Evolutionary conservation across 1,140 invertebrate genomes (phyloP), one percentile per base, ranked within the genome.

Genomic region (Potamilus streckersoni): DNA sequence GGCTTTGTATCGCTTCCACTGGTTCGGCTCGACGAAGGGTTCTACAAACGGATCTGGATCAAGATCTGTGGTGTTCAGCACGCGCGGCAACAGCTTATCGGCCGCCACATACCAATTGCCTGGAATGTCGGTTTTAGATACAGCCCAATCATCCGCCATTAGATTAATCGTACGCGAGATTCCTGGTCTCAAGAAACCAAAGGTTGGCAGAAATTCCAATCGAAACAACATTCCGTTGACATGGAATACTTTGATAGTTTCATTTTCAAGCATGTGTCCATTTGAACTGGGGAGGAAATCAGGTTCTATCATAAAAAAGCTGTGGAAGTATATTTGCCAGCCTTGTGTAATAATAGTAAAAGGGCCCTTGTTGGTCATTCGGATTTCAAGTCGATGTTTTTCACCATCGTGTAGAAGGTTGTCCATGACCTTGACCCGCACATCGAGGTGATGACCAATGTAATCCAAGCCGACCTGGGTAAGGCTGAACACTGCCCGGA

Each of bases 101-200:
- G 81, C 79, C 2, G 73, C 66, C 14, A 87, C 74, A 59, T 83
- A 87, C 84, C 83, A 85, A 55, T 87, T 87, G 1, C 85, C 85
- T 74, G 86, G 83, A 20, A 77, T 76, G 49, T 88, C 87, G n/a
- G 83, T 85, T 5, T 70, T 79, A 1, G 85, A 84, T 2, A 83
- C 84, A 17, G 79, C 80, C 83, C 83, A 88, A 61, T 81, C 79
- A 59, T 82, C 71, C 15, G 79, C 73, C 11, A 76, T 70, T n/a
- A 83, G 69, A 16, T 67, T 65, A 60, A 85, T 76, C 17, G 68
- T 57, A 14, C 80, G 60, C 17, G 71, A 31, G 20, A 79, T 61
- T 2, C 74, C 72, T 2, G 79, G 76, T 1, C 64, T n/a, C 49
- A 84, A 38, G 0, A 73, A 31, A n/a, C 55, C 60, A 63, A 76